Conservation (phyloP, 2,113 vertebrate genomes). For the Phalacrocorax carbo region DNA sequence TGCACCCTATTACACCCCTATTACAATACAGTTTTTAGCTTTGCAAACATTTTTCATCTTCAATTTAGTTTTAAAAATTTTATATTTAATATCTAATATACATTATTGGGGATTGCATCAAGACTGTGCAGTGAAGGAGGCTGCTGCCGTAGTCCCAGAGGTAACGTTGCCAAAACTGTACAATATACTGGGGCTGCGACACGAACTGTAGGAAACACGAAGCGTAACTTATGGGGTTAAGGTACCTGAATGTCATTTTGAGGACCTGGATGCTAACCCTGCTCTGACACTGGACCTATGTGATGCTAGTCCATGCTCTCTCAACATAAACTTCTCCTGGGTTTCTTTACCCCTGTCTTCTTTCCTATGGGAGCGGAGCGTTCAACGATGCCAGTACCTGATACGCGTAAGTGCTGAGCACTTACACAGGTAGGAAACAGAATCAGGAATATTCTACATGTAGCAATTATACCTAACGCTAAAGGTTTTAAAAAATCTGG, state of each 20-base stretch:
- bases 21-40: neutral
- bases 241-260: neutral
- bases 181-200: neutral
- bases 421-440: neutral
- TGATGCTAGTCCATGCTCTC: neutral
- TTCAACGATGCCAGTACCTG: neutral
- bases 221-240: neutral
- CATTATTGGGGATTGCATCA: neutral
- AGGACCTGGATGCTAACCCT: neutral
- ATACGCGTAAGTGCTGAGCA: fast-evolving
- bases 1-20: neutral
- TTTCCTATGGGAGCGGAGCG: neutral
- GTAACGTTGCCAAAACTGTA: neutral
- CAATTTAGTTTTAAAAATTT: neutral
- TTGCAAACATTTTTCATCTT: neutral
- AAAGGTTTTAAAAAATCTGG: neutral
- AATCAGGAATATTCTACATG: fast-evolving
- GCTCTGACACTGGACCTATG: neutral
- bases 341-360: neutral
- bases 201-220: neutral
- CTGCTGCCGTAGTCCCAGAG: too few species aligned
- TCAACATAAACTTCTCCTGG: neutral
- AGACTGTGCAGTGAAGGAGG: neutral
- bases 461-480: neutral
- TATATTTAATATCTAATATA: neutral